These are phyloP conservation scores for Orcinus orca DNA, from an alignment of 2,113 vertebrate species.

Conservation along the genomic window DNA sequence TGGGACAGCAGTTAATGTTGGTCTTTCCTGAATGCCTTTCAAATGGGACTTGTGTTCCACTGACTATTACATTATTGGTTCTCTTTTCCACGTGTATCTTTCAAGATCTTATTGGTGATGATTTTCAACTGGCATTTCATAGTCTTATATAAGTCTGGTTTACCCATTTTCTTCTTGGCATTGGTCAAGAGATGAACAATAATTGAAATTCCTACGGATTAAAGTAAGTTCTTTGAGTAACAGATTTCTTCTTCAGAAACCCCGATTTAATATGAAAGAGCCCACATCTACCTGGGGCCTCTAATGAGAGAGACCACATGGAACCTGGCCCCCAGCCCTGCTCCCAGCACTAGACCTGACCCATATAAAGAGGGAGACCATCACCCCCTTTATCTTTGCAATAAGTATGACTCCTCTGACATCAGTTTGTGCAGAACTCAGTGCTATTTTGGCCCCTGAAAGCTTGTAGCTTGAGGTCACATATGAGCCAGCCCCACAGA, in stretches of 20 bases:
- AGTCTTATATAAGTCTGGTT: not conserved
- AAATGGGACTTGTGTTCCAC: not conserved
- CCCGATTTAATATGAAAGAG: not conserved
- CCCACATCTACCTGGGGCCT: not conserved
- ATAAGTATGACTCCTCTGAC: not conserved
- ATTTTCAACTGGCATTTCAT: not conserved
- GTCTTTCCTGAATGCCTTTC: not conserved
- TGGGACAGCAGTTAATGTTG: not conserved
- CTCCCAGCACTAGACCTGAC: too few relatives aligned
- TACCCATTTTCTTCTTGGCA: not conserved
- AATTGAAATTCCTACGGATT: not conserved
- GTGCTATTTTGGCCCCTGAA: not conserved
- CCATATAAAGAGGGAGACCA: not conserved
- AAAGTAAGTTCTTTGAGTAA: not conserved
- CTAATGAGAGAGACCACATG: not conserved
- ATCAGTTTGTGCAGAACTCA: not conserved
- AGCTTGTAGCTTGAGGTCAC: not conserved
- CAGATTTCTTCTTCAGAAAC: not conserved
- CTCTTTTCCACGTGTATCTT: not conserved
- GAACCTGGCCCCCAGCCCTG: not conserved
- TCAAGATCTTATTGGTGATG: not conserved
- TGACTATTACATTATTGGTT: not conserved
- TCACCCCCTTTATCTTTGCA: not conserved
- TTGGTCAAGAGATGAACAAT: not conserved
- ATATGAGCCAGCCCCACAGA: not conserved